Base-by-base conservation (phyloP, 2,888 invertebrate genomes). In the Dioctria rufipes region DNA sequence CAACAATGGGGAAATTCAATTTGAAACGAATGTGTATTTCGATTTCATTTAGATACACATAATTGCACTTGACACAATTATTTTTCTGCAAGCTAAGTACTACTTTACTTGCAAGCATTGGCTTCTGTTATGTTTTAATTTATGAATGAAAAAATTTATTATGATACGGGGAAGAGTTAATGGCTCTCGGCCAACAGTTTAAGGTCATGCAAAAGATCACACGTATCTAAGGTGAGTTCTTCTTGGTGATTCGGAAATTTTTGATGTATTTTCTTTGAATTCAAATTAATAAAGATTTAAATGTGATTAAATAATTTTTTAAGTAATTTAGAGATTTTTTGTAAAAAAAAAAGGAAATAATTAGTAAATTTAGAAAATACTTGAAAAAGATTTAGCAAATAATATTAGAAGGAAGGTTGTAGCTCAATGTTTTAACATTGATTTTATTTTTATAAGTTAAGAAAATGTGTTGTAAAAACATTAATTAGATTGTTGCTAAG, bases 11-110 rank as follows among this genome's bases (percentile, higher is more conserved):
- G 54, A 54, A 54, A 54, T 54, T 54, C 54, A 54, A 61, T 25
- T 37, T 61, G 13, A 61, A 61, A 61, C 37, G 61, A 51, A 51
- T 51, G 51, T 49, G 13, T 66, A 13, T 73, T 73, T 60, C 42
- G 73, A 58, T 73, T 73, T 73, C 73, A 58, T 73, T 73, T 37
- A 25, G 25, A 25, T 25, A 42, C 42, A 54, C 39, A 51, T 73
- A 58, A 73, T 73, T 73, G 73, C 73, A 73, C 73, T 73, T 73
- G 73, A 73, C 73, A 73, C 60, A 73, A 60, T 73, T 73, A 46
- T 46, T 46, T 54, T 54, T 54, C 25, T 25, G 25, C 25, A 25
- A 25, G 25, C 25, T 25, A 25, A 25, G 25, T 25, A 2, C 25
- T 25, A 2, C 25, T 25, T 25, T 25, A 25, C 0, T 25, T 25